These are phyloP conservation scores for Drosophila punjabiensis DNA, from an alignment of 1,140 invertebrate species.

Conservation along the genomic window DNA sequence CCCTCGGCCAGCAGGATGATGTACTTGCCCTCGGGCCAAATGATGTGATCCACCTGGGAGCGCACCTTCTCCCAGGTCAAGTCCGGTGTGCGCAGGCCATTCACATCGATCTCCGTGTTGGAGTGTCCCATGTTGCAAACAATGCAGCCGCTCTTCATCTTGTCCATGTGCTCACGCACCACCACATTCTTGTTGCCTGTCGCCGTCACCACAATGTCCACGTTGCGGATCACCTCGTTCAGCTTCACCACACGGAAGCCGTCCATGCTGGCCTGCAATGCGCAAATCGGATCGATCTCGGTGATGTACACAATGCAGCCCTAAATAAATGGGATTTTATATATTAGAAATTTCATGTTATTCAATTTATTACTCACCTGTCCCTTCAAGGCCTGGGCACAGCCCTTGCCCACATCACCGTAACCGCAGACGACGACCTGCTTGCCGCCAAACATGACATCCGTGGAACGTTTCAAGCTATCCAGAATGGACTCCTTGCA, in stretches of 20 bases:
- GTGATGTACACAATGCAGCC: constrained; percentile 98
- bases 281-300: constrained; percentile 99
- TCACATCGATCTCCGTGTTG: constrained; percentile 99
- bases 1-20: constrained; percentile 98
- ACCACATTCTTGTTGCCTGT: constrained; percentile 99
- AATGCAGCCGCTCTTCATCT: constrained; percentile 98
- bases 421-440: constrained; percentile 98
- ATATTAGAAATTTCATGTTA: neutral
- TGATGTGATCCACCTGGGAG: constrained; percentile 98
- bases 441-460: constrained; percentile 99
- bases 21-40: constrained; percentile 97
- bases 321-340: neutral
- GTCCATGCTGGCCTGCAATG: constrained; percentile 99
- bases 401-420: constrained; percentile 99
- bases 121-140: constrained; percentile 99
- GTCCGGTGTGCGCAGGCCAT: constrained; percentile 96
- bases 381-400: constrained; percentile 97
- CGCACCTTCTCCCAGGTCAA: constrained; percentile 98
- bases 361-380: constrained; percentile 85
- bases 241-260: constrained; percentile 98
- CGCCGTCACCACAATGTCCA: constrained; percentile 98
- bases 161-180: constrained; percentile 97
- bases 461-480: constrained; percentile 86
- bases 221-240: constrained; percentile 92
- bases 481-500: constrained; percentile 85